These are phyloP conservation scores for Halisarca cf. caerulea DNA, from an alignment of 37 sponge, comb jelly and placozoan species.

Conservation along the genomic window DNA sequence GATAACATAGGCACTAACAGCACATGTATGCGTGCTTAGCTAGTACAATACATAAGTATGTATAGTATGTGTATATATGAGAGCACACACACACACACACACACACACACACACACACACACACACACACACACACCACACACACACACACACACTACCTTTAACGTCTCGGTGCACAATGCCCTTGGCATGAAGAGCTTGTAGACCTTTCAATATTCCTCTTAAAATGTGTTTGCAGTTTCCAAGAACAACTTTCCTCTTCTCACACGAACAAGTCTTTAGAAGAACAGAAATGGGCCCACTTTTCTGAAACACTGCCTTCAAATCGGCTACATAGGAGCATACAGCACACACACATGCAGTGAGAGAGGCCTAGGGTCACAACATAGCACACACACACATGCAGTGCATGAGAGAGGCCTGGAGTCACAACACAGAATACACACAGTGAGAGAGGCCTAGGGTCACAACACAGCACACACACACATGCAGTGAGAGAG, in stretches of 20 bases:
- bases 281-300: background rate
- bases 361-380: too few species aligned
- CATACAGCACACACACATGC: too few species aligned
- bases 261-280: background rate
- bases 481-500: too few species aligned
- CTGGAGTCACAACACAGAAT: too few species aligned
- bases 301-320: background rate
- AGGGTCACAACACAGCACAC: too few species aligned
- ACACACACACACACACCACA: background rate
- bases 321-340: background rate
- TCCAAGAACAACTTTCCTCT: background rate
- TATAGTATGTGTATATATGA: background rate
- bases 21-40: too few species aligned
- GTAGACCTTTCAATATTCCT: background rate
- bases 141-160: too few species aligned
- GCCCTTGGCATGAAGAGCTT: background rate
- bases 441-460: too few species aligned
- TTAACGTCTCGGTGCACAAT: constrained; percentile 12
- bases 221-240: constrained; percentile 21
- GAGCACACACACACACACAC: constrained; percentile 3
- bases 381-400: too few species aligned
- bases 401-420: too few species aligned
- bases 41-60: too few species aligned
- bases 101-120: constrained; percentile 1
- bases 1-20: too few species aligned